Percentiles rank a stretch among this genome's conserved stretches.
Conservation (phyloP, 2,797 vertebrate species). For the Cichlasoma orientale region DNA sequence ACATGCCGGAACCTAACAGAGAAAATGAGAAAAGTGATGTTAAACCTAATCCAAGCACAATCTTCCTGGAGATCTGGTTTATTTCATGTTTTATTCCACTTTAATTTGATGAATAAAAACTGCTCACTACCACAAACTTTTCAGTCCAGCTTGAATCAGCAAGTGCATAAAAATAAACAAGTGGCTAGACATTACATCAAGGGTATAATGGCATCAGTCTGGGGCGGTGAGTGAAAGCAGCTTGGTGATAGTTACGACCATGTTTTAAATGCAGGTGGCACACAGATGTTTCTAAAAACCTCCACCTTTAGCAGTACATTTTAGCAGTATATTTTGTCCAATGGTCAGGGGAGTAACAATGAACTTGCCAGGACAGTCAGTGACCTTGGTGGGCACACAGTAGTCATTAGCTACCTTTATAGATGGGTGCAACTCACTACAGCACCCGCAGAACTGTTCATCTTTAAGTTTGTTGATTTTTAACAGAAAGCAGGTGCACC, state of each 20-base stretch:
- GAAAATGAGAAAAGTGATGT: neutral
- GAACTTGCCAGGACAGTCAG: neutral
- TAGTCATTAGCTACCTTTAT: neutral
- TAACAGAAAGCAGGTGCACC: neutral
- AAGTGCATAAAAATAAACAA: conserved; percentile 40
- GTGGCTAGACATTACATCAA: conserved; percentile 39
- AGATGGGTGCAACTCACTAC: neutral
- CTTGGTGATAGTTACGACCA: neutral
- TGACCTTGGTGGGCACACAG: neutral
- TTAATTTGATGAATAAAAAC: neutral
- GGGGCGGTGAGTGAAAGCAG: conserved; percentile 1
- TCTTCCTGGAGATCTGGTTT: conserved; percentile 10
- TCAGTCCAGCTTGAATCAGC: conserved; percentile 15
- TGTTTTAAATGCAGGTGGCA: conserved; percentile 1
- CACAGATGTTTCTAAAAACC: conserved; percentile 15
- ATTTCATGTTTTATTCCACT: conserved; percentile 17
- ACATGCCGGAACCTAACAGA: neutral
- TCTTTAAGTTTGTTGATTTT: neutral
- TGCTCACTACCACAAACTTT: neutral
- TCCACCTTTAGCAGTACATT: neutral
- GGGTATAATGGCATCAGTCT: conserved; percentile 19
- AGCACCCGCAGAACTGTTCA: neutral
- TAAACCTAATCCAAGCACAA: conserved; percentile 16
- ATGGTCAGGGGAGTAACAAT: neutral
- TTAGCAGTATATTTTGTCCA: neutral